Conservation (phyloP, 2,888 invertebrate species). For the Conomelus anceps region DNA sequence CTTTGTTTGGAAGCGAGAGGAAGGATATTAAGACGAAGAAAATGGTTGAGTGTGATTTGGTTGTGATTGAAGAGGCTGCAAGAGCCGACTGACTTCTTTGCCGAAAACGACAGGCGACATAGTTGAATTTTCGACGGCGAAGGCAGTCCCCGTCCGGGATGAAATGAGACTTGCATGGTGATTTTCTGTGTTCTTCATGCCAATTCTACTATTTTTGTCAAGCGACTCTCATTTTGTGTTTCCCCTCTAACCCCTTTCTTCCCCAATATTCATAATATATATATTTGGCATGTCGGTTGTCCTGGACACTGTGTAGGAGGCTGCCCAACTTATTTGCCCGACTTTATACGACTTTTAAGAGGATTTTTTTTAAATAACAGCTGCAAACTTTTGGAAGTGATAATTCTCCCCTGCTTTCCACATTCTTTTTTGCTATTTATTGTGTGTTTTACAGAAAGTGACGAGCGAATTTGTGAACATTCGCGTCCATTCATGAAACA, state of each 20-base stretch:
- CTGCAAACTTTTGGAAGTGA: neutral
- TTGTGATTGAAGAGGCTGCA: neutral
- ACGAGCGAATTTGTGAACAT: neutral
- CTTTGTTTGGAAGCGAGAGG: neutral
- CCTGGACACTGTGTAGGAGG: neutral
- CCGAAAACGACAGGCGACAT: neutral
- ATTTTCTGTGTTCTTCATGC: neutral
- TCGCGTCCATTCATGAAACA: neutral
- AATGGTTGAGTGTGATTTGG: neutral
- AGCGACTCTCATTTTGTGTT: neutral
- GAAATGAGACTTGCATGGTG: neutral
- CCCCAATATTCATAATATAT: no score
- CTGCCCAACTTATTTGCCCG: neutral
- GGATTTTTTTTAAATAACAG: neutral
- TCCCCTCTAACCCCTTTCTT: neutral
- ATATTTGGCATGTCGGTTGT: neutral
- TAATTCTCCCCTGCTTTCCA: neutral
- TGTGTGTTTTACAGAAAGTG: neutral
- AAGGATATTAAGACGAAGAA: neutral
- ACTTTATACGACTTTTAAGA: neutral
- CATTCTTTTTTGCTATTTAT: neutral
- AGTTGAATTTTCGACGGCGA: no score
- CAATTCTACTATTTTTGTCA: neutral
- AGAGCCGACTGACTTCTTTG: neutral
- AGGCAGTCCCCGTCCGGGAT: no score